Percentiles rank a stretch among this genome's conserved stretches.
These are phyloP conservation scores for Halichoerus grypus DNA, from an alignment of 2,113 vertebrate species.

Conservation along the genomic window DNA sequence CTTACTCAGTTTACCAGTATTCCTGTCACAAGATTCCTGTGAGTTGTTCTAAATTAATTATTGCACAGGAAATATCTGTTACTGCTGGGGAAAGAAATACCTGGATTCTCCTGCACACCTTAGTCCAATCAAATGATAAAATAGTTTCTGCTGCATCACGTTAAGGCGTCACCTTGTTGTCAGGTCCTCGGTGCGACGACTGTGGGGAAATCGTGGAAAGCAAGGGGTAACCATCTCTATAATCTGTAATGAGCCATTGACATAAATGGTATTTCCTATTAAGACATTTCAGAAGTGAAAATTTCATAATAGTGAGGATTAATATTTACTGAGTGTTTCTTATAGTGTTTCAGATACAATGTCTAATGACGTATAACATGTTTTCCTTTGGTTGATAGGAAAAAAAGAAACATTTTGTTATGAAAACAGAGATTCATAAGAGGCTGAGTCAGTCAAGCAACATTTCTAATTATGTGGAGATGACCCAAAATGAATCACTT, in stretches of 20 bases:
- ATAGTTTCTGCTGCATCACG: accelerated
- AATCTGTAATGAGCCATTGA: not conserved
- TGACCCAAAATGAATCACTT: not conserved
- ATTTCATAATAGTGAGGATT: not conserved
- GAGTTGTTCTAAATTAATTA: not conserved
- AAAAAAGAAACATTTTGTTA: not conserved
- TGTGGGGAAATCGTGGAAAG: not conserved
- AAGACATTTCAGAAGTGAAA: not conserved
- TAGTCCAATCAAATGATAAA: not conserved
- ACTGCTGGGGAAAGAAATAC: not conserved
- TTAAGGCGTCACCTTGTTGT: not conserved
- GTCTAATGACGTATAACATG: not conserved
- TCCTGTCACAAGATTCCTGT: not conserved
- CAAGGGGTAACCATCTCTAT: not conserved
- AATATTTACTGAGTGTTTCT: not conserved
- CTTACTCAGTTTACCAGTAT: not conserved
- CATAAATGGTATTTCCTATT: not conserved
- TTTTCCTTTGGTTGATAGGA: not conserved
- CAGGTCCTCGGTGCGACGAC: not conserved
- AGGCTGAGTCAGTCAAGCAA: not conserved
- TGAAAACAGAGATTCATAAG: not conserved
- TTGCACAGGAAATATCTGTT: not conserved
- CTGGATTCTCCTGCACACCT: not conserved
- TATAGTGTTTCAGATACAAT: not conserved
- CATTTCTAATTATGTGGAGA: not conserved